Conservation (phyloP, 2,113 vertebrate species). For the Leiothrix lutea region DNA sequence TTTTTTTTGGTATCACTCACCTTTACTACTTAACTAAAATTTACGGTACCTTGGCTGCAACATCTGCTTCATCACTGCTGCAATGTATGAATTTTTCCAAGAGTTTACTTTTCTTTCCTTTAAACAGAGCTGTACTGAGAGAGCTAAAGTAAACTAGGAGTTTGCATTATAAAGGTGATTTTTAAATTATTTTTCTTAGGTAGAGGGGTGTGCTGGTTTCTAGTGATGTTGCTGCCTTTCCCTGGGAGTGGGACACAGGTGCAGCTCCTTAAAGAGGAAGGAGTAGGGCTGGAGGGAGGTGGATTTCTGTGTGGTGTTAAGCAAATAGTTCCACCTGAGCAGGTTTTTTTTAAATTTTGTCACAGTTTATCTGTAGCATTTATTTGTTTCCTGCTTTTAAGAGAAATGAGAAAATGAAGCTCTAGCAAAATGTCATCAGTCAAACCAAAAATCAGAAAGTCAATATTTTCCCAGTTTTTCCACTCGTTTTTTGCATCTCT, state of each 20-base stretch:
- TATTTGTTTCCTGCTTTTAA: neutral
- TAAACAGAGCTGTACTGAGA: neutral
- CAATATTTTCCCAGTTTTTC: neutral
- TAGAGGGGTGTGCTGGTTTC: neutral
- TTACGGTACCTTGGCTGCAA: neutral
- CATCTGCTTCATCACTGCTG: neutral
- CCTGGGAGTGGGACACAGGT: neutral
- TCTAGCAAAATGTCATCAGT: neutral
- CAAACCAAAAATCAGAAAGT: neutral
- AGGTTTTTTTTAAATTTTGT: neutral
- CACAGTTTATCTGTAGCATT: neutral
- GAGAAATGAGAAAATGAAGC: neutral
- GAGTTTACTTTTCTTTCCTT: neutral
- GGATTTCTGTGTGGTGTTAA: neutral
- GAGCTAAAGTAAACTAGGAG: neutral
- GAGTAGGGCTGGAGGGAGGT: neutral
- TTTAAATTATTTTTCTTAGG: neutral
- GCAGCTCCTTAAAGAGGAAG: neutral
- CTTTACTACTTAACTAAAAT: neutral
- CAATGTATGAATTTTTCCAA: neutral
- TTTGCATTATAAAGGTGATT: neutral
- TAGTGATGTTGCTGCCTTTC: neutral
- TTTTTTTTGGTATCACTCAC: neutral
- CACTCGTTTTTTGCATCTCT: neutral
- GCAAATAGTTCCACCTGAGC: neutral